Conservation (phyloP, 2,113 vertebrate genomes). For the Paralichthys olivaceus region DNA sequence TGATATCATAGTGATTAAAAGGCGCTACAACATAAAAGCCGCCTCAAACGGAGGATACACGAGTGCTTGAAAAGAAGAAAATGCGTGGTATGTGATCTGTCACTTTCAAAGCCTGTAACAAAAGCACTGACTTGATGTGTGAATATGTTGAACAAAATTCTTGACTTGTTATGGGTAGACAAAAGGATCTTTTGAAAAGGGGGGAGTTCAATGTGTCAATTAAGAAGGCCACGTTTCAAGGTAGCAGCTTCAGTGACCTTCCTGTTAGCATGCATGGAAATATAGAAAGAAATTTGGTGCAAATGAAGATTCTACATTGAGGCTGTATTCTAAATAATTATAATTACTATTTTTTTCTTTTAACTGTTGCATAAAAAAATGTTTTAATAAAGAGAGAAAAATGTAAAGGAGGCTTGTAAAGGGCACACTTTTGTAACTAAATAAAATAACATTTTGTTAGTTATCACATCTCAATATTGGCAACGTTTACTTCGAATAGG, state of each 20-base stretch:
- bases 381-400: neutral
- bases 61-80: conserved; percentile 13
- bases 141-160: conserved; percentile 29
- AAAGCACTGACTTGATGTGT: conserved; percentile 22
- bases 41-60: conserved; percentile 11
- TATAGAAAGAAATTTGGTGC: conserved; percentile 3
- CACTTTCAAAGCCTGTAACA: conserved; percentile 3
- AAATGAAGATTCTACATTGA: neutral
- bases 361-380: no score
- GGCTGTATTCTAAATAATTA: neutral
- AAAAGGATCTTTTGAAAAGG: conserved; percentile 56
- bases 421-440: neutral
- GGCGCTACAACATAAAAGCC: conserved; percentile 9
- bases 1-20: conserved; percentile 41
- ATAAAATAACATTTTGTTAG: neutral
- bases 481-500: no score
- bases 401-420: neutral
- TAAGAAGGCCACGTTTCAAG: conserved; percentile 56
- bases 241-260: conserved; percentile 53
- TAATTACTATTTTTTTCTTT: no score
- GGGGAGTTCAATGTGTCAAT: conserved; percentile 69
- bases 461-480: no score
- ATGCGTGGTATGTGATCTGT: neutral
- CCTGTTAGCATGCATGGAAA: conserved; percentile 13
- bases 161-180: conserved; percentile 44